Conservation (phyloP, 1,140 invertebrate species). For the Brachionus koreanus region DNA sequence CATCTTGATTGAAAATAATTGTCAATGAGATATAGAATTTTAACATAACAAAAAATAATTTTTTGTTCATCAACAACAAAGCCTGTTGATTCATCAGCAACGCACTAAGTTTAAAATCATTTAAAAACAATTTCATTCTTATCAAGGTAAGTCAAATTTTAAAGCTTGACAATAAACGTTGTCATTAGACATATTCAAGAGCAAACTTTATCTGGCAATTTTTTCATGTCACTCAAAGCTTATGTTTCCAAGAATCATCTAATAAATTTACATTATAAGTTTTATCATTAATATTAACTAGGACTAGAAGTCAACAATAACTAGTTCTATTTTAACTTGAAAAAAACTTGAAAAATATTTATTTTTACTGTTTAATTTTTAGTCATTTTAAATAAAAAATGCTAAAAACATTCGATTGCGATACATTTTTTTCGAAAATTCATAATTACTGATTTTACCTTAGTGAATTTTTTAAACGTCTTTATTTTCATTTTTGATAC, state of each 20-base stretch:
- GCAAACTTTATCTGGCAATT: too few species aligned
- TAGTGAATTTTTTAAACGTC: neutral
- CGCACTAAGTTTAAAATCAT: neutral
- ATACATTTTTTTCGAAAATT: neutral
- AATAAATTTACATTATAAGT: too few species aligned
- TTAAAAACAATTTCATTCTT: neutral
- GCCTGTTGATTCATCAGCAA: neutral
- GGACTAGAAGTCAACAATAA: too few species aligned
- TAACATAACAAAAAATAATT: neutral
- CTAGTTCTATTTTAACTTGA: too few species aligned
- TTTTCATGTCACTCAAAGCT: too few species aligned
- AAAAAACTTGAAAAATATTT: too few species aligned
- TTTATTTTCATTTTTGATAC: neutral
- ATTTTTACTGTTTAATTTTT: neutral
- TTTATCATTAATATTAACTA: too few species aligned
- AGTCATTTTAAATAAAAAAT: neutral
- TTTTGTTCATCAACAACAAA: neutral
- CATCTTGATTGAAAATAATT: neutral
- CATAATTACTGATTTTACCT: conserved; percentile 25
- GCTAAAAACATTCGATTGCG: neutral
- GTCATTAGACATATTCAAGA: too few species aligned
- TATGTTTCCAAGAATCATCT: too few species aligned
- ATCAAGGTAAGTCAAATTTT: neutral
- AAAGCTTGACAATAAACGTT: too few species aligned
- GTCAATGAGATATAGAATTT: neutral